Conservation (phyloP, 2,888 invertebrate species). For the Nemurella pictetii region DNA sequence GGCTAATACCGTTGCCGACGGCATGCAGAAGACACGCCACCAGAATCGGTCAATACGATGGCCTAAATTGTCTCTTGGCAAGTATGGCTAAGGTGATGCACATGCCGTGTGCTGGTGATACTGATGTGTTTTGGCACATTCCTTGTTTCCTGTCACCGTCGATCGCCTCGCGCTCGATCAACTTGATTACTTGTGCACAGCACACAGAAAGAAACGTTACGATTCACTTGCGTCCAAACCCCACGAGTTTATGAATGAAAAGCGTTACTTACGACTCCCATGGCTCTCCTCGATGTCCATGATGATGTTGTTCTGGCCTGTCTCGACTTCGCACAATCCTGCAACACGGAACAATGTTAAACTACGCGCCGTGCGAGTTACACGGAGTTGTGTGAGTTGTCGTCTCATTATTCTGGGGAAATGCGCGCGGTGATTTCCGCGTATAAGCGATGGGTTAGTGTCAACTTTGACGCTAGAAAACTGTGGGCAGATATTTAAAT, state of each 20-base stretch:
- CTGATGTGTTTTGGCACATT: neutral
- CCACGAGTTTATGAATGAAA: neutral
- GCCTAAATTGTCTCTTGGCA: neutral
- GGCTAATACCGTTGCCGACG: neutral
- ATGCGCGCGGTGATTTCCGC: too few relatives aligned
- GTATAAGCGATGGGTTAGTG: too few relatives aligned
- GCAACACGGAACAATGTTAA: slow-evolving; percentile 47
- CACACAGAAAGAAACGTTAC: neutral
- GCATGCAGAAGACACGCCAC: neutral
- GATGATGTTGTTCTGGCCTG: slow-evolving; percentile 85
- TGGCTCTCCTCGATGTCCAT: slow-evolving; percentile 88
- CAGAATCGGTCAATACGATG: neutral
- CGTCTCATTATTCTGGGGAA: too few relatives aligned
- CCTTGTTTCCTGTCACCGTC: neutral
- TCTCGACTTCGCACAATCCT: slow-evolving; percentile 82
- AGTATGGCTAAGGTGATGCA: too few relatives aligned
- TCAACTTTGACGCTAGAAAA: too few relatives aligned
- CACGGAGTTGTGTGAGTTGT: neutral
- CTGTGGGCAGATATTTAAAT: too few relatives aligned
- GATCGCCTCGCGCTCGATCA: neutral
- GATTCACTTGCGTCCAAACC: neutral
- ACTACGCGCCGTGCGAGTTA: neutral
- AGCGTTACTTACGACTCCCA: slow-evolving; percentile 73
- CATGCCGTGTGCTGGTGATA: neutral
- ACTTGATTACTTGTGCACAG: neutral